These are phyloP conservation scores for Apodemus sylvaticus DNA, from an alignment of 2,113 vertebrate species.

Conservation along the genomic window DNA sequence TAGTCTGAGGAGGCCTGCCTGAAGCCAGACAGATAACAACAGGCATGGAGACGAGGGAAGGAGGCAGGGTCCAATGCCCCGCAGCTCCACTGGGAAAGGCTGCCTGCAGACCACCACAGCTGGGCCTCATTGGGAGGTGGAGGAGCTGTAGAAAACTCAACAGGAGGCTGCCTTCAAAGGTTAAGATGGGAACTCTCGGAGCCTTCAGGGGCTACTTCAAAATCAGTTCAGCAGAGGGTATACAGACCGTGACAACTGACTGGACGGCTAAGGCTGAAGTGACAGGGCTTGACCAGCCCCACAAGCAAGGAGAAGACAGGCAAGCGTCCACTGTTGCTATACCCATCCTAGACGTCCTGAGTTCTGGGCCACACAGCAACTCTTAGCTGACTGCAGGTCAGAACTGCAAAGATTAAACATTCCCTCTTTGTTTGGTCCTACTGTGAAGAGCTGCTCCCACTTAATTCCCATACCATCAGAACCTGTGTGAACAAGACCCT, in stretches of 20 bases:
- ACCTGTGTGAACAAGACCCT: too few relatives aligned
- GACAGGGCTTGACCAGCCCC: not conserved
- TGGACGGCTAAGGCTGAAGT: not conserved
- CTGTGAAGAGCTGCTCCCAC: not conserved
- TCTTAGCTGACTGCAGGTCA: not conserved
- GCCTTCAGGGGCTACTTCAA: not conserved
- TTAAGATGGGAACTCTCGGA: too few relatives aligned
- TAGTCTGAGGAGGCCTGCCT: not conserved
- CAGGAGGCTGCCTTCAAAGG: not conserved
- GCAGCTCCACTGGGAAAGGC: too few relatives aligned
- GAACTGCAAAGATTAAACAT: not conserved
- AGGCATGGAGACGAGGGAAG: too few relatives aligned
- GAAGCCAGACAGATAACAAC: not conserved
- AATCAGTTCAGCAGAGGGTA: not conserved
- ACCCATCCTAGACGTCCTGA: not conserved
- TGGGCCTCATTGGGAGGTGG: not conserved
- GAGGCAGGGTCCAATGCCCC: not conserved
- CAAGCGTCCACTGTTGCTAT: too few relatives aligned
- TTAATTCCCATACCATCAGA: too few relatives aligned
- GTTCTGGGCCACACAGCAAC: not conserved
- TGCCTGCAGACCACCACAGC: not conserved
- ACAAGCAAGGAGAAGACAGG: not conserved
- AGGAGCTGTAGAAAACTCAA: not conserved
- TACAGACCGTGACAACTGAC: not conserved
- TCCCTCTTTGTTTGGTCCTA: not conserved